phyloP scores from a whole-genome alignment of 1,140 invertebrate genomes.

The Apocrypta bakeri region DNA sequence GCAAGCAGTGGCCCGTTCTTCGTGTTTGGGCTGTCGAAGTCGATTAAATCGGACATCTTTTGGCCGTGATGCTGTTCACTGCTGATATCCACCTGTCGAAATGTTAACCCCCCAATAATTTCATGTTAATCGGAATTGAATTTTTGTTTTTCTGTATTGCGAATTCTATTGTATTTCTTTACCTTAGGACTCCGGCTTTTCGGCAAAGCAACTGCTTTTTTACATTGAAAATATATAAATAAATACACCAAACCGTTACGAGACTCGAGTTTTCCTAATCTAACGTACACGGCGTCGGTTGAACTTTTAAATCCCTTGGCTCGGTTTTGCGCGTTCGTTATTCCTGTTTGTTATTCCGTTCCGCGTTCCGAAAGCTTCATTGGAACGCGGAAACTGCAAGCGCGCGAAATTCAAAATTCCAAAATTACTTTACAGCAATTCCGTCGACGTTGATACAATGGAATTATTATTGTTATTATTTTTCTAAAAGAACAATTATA shows the following conservation, averaged over 20 bases:
- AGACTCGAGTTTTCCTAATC: not conserved
- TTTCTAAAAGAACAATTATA: too few species aligned
- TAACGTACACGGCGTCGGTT: not conserved
- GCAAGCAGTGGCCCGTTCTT: conserved; percentile 49
- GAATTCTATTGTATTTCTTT: too few species aligned
- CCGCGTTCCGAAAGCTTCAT: not conserved
- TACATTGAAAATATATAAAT: too few species aligned
- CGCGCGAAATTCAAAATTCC: not conserved
- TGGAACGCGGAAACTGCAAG: not conserved
- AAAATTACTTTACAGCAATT: too few species aligned
- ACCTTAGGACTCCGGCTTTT: too few species aligned
- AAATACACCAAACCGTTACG: not conserved
- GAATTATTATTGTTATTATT: too few species aligned
- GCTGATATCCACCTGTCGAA: not conserved
- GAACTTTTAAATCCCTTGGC: not conserved
- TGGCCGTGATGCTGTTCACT: not conserved
- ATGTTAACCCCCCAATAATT: not conserved
- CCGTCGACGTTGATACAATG: too few species aligned
- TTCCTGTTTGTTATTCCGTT: not conserved
- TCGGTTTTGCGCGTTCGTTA: not conserved
- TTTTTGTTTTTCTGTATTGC: too few species aligned
- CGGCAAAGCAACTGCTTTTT: too few species aligned
- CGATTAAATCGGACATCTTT: conserved; percentile 65
- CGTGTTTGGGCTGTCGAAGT: conserved; percentile 59
- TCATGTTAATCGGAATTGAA: too few species aligned